Percentiles rank a stretch among this genome's conserved stretches.
phyloP scores from a whole-genome alignment of 2,113 vertebrate species.

The Anoura caudifer region DNA sequence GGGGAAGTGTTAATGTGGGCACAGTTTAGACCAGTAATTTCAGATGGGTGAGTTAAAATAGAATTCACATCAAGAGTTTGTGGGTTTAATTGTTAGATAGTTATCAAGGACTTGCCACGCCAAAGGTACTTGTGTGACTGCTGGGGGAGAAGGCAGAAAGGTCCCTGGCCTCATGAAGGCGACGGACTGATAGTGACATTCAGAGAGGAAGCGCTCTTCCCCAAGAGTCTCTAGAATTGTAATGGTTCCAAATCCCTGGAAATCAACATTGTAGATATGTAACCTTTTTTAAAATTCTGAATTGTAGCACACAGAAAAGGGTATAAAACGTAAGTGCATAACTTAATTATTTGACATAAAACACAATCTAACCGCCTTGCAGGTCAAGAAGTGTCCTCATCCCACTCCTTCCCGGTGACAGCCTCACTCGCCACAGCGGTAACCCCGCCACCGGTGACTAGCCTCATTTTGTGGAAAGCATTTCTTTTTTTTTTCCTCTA shows the following conservation, averaged over 20 bases:
- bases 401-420: background rate
- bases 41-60: background rate
- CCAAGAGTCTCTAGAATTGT: background rate
- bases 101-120: background rate
- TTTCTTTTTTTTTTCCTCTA: background rate
- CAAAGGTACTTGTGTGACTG: background rate
- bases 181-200: background rate
- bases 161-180: background rate
- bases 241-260: background rate
- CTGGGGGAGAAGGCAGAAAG: background rate
- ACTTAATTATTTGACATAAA: constrained; percentile 6
- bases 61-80: background rate
- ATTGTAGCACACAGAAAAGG: background rate
- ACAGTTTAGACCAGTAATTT: background rate
- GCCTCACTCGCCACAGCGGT: background rate
- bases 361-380: background rate
- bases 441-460: background rate
- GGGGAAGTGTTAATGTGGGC: background rate
- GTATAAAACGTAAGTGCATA: background rate
- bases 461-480: background rate
- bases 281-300: background rate
- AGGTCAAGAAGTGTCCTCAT: background rate
- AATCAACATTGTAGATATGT: constrained; percentile 5
- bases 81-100: background rate
- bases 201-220: background rate